Evolutionary conservation across 2,113 vertebrate genomes (phyloP).

Genomic region (Capricornis sumatraensis): DNA sequence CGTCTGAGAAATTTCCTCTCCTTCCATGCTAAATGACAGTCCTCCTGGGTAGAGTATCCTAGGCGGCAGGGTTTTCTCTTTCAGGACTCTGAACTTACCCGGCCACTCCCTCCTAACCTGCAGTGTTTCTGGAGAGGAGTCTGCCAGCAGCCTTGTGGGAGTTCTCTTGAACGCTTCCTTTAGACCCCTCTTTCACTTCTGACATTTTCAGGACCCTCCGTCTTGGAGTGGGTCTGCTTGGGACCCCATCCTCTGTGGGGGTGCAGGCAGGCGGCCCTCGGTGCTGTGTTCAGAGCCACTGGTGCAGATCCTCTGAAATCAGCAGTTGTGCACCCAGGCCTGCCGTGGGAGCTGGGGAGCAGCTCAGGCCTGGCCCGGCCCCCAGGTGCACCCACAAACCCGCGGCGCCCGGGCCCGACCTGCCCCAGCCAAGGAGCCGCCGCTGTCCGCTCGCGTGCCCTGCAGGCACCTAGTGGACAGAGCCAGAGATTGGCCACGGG

Average conservation of each 20-base stretch:
- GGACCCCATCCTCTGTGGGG: background rate
- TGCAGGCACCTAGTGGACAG: background rate
- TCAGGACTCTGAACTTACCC: background rate
- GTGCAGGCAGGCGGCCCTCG: background rate
- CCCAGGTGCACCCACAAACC: background rate
- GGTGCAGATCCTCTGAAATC: background rate
- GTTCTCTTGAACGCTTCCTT: background rate
- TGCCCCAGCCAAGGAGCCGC: background rate
- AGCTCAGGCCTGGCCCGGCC: background rate
- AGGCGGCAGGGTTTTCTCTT: background rate
- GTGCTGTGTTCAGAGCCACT: background rate
- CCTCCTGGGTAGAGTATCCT: background rate
- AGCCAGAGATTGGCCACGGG: accelerated
- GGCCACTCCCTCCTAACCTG: background rate
- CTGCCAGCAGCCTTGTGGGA: background rate
- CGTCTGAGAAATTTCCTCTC: background rate
- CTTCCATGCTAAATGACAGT: too few relatives aligned
- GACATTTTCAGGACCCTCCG: background rate
- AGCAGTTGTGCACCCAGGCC: background rate
- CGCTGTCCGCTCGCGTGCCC: accelerated
- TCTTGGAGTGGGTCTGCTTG: background rate
- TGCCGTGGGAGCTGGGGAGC: background rate
- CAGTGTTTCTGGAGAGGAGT: background rate
- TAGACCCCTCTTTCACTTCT: background rate
- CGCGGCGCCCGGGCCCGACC: background rate